Conservation (phyloP, 2,888 invertebrate genomes). For the Coronaproctus castanopsis region DNA sequence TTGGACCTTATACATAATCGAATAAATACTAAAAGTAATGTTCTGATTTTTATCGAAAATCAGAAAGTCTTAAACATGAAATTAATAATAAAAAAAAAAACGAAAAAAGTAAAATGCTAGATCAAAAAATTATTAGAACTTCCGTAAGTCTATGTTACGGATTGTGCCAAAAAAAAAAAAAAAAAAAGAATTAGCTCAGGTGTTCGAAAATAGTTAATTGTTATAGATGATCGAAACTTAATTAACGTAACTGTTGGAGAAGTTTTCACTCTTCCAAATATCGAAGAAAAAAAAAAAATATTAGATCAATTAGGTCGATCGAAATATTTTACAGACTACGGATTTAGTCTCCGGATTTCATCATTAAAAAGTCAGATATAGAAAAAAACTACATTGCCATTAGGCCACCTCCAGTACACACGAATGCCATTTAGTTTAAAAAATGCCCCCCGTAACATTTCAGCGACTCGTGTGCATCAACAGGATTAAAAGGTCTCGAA, state of each 20-base stretch:
- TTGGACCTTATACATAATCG: too few relatives aligned
- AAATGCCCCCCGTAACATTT: conserved; percentile 23
- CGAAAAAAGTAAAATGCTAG: too few relatives aligned
- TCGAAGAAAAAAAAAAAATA: conserved; percentile 21
- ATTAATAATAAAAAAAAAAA: too few relatives aligned
- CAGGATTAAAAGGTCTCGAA: conserved; percentile 17
- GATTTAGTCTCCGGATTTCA: conserved; percentile 22
- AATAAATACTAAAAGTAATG: neutral
- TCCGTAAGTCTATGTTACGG: neutral
- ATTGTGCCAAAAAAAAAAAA: neutral
- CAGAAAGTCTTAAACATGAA: neutral
- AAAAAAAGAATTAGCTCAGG: neutral
- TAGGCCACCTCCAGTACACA: conserved; percentile 18
- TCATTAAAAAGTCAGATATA: conserved; percentile 13
- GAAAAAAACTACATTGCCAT: conserved; percentile 3
- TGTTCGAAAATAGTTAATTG: neutral
- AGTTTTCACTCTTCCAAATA: conserved; percentile 16
- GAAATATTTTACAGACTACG: conserved; percentile 20
- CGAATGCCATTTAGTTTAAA: conserved; percentile 23
- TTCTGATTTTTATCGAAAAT: neutral
- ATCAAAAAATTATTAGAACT: too few relatives aligned
- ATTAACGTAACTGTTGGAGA: neutral
- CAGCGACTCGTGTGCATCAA: conserved; percentile 22
- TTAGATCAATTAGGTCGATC: conserved; percentile 20
- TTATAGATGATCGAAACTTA: neutral